Percentiles rank a stretch among this genome's conserved stretches.
These are phyloP conservation scores for Laticauda colubrina DNA, from an alignment of 2,113 vertebrate species.

Conservation along the genomic window DNA sequence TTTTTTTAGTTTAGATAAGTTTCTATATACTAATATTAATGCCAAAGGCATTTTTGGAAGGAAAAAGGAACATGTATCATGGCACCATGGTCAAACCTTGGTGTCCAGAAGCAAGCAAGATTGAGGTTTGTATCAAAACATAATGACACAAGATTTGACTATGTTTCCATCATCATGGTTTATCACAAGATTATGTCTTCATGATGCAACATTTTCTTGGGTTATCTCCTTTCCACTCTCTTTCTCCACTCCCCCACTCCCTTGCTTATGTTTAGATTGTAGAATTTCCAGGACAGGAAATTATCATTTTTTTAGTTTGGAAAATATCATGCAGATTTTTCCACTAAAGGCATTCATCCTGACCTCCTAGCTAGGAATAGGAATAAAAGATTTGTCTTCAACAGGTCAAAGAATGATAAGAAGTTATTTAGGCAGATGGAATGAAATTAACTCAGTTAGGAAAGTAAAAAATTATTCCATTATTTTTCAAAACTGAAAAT, in stretches of 20 bases:
- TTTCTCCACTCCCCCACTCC: background rate
- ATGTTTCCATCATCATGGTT: background rate
- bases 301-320: background rate
- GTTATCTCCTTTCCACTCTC: background rate
- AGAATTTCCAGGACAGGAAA: background rate
- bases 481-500: background rate
- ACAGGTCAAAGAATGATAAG: background rate
- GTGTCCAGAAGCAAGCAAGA: background rate
- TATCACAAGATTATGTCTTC: background rate
- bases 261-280: background rate
- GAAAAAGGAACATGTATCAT: no score
- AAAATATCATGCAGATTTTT: background rate
- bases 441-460: background rate
- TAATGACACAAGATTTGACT: background rate
- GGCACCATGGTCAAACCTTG: background rate
- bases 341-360: background rate
- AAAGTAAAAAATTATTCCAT: background rate
- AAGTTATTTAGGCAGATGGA: background rate
- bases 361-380: background rate
- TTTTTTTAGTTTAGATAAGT: background rate
- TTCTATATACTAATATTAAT: background rate
- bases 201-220: background rate
- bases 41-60: no score
- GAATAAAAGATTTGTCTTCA: background rate
- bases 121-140: background rate